A percentile compares a stretch with the other conserved stretches of the same genome.
Conservation (phyloP, 2,113 vertebrate species). For the Platysteira castanea region DNA sequence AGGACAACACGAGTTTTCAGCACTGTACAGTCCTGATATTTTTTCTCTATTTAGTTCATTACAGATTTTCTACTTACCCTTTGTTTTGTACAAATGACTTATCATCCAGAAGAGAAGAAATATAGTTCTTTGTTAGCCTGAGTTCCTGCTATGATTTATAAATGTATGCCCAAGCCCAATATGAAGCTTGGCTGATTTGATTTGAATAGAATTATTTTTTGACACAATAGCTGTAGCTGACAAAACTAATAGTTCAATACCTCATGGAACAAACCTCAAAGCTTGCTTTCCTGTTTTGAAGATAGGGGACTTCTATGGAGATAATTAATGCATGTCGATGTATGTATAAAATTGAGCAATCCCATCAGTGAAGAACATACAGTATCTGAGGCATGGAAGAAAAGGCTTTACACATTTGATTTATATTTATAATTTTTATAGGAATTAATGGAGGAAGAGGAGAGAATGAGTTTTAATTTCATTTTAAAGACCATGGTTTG, state of each 20-base stretch:
- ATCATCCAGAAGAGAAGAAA: neutral
- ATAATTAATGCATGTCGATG: neutral
- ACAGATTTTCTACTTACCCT: neutral
- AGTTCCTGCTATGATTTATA: neutral
- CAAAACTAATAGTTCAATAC: neutral
- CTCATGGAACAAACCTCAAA: neutral
- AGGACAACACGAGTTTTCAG: neutral
- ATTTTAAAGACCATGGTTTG: neutral
- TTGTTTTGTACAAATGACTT: neutral
- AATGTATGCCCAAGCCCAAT: neutral
- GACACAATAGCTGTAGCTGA: neutral
- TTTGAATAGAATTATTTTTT: neutral
- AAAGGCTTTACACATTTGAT: neutral
- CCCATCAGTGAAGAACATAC: neutral
- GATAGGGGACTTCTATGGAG: neutral
- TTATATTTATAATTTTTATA: neutral
- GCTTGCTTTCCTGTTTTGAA: neutral
- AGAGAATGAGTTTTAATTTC: neutral
- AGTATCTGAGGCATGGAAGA: neutral
- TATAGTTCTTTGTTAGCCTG: neutral
- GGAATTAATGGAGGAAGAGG: neutral
- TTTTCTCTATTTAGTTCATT: neutral
- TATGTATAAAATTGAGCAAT: neutral
- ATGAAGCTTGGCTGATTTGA: neutral
- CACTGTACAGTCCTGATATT: neutral